Evolutionary conservation across 1,140 invertebrate genomes (phyloP), one percentile per base, ranked within the genome.

Genomic region (Microplitis mediator): DNA sequence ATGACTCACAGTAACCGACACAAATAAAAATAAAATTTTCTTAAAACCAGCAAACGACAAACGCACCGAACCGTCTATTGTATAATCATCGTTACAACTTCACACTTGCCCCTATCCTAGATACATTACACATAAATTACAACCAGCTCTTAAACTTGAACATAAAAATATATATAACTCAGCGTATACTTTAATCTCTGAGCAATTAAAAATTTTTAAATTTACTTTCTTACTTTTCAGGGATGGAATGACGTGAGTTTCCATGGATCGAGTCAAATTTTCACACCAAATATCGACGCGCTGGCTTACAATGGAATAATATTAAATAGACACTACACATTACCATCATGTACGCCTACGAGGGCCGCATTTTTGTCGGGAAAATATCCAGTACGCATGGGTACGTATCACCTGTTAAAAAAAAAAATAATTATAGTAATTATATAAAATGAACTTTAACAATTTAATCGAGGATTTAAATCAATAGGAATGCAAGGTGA

Each of bases 231-330:
- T 68, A 69, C 81, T 81, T 32, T 0, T 67, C 73, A 93, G 92
- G 93, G 93, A n/a, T 94, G 91, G 91, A 92, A 93, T 79, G 92
- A 94, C 80, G 90, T 94, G 3, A 89, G 92, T 71, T 93, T 92
- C 78, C 93, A 93, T 78, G 93, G 92, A 11, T 92, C 91, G 11
- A 84, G 91, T 76, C 89, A 93, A 80, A 91, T 92, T 72, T 87
- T 88, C 14, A 93, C 92, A 0, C 92, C 92, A 0, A 92, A 93
- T 76, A 90, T 93, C 23, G 91, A 92, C 71, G 88, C 88, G 3
- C 79, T 93, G 3, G 92, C 91, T 0, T 90, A 89, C 72, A 89
- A 90, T 76, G 92, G 92, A 11, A 85, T 93, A 69, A 90, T 92
- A 71, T 83, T 93, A 3, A 91, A 92, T 76, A 88, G 89, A 64